These are phyloP conservation scores for Andrena trimmerana DNA, from an alignment of 2,888 invertebrate species.

Conservation along the genomic window DNA sequence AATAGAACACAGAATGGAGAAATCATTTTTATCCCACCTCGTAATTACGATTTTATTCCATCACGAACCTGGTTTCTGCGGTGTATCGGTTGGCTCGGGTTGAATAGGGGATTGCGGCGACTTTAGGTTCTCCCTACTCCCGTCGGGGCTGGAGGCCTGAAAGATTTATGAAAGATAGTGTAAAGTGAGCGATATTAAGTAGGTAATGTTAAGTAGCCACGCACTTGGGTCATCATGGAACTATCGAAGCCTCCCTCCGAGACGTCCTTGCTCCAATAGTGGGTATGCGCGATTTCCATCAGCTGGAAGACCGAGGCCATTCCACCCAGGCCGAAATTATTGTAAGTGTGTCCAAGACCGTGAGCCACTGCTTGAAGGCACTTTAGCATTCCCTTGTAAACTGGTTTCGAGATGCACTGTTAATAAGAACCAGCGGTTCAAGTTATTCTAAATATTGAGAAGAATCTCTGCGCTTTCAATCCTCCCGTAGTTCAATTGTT, in stretches of 20 bases:
- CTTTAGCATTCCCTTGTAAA: conserved; percentile 99
- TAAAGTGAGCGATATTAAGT: neutral
- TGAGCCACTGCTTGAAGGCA: conserved; percentile 95
- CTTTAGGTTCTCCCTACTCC: conserved; percentile 89
- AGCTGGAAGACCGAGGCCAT: conserved; percentile 99
- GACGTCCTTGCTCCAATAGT: conserved; percentile 97
- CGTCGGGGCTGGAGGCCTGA: conserved; percentile 89
- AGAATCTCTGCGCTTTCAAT: too few species aligned
- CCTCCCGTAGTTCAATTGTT: too few species aligned
- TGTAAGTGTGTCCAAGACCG: conserved; percentile 96
- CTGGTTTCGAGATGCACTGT: conserved; percentile 94
- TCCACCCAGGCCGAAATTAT: conserved; percentile 97
- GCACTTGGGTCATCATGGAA: conserved; percentile 86
- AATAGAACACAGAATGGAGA: neutral
- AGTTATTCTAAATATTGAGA: too few species aligned
- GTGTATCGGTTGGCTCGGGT: conserved; percentile 85
- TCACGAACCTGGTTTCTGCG: conserved; percentile 88
- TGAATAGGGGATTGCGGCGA: conserved; percentile 87
- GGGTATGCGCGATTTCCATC: conserved; percentile 99
- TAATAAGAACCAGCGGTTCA: conserved; percentile 68
- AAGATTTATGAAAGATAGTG: neutral
- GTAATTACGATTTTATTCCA: neutral
- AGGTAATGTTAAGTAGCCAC: neutral
- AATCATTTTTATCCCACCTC: neutral
- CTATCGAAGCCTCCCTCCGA: conserved; percentile 86